Conservation (phyloP, 2,888 invertebrate species). For the Drosophila kuntzei region DNA sequence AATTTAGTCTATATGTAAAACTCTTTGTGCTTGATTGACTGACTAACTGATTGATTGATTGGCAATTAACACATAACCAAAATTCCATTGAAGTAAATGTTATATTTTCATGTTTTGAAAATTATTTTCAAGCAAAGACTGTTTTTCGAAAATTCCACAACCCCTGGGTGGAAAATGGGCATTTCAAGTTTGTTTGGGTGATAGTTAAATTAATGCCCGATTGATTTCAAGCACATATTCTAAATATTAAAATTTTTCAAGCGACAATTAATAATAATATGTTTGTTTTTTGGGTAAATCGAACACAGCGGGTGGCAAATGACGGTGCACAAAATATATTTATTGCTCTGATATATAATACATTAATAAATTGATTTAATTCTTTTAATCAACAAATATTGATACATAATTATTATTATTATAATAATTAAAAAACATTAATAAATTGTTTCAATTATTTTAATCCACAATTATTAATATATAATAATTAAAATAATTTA, state of each 20-base stretch:
- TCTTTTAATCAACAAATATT: neutral
- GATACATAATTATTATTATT: neutral
- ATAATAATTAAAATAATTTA: neutral
- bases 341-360: neutral
- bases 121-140: neutral
- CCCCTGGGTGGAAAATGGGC: neutral
- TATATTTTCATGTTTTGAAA: neutral
- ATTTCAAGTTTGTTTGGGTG: neutral
- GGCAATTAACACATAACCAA: slow-evolving; percentile 1
- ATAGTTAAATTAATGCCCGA: neutral
- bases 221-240: neutral
- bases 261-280: neutral
- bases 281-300: neutral
- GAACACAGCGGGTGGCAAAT: too few relatives aligned
- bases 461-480: neutral
- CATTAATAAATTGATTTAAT: neutral
- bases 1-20: too few relatives aligned
- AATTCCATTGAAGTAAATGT: neutral
- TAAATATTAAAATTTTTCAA: neutral
- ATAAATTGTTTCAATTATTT: neutral
- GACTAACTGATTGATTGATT: slow-evolving; percentile 9
- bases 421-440: neutral
- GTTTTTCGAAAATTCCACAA: neutral
- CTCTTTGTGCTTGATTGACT: slow-evolving; percentile 8
- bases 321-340: too few relatives aligned